phyloP scores from a whole-genome alignment of 2,797 vertebrate species.

The Falco biarmicus region DNA sequence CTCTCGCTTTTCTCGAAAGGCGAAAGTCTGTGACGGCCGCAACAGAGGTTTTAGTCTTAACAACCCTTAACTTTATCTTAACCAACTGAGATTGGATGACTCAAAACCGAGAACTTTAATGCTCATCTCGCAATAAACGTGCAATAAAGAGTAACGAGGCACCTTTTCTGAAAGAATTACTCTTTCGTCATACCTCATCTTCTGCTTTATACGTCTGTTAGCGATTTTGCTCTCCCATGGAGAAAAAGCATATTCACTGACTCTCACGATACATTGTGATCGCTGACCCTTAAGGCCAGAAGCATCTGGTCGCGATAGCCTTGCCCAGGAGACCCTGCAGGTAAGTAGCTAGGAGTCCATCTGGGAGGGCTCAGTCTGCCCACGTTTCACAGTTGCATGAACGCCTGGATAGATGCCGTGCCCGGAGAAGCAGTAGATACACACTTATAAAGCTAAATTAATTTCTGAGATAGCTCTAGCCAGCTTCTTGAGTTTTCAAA shows the following conservation, averaged over 20 bases:
- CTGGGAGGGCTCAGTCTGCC: not conserved
- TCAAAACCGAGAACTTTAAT: constrained; percentile 12
- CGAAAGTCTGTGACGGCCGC: not conserved
- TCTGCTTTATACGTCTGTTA: not conserved
- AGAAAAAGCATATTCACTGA: not conserved
- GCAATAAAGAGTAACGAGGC: not conserved
- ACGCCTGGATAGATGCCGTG: rapidly evolving
- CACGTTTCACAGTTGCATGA: not conserved
- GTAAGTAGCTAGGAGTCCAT: too few species aligned
- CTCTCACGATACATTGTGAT: not conserved
- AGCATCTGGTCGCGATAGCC: rapidly evolving
- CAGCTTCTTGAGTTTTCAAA: not conserved
- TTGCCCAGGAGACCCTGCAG: not conserved
- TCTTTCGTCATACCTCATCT: not conserved
- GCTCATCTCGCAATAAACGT: constrained; percentile 16
- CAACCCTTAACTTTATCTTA: not conserved
- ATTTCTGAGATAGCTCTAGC: not conserved
- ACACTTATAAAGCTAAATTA: not conserved
- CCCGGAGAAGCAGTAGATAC: not conserved
- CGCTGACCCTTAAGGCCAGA: not conserved
- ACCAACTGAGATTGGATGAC: not conserved
- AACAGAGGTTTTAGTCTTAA: constrained; percentile 27
- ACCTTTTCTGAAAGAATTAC: not conserved
- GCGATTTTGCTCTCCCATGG: not conserved
- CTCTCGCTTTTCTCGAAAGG: not conserved